A percentile compares a stretch with the other conserved stretches of the same genome.
Conservation (phyloP, 2,113 vertebrate genomes). For the Pheucticus melanocephalus region DNA sequence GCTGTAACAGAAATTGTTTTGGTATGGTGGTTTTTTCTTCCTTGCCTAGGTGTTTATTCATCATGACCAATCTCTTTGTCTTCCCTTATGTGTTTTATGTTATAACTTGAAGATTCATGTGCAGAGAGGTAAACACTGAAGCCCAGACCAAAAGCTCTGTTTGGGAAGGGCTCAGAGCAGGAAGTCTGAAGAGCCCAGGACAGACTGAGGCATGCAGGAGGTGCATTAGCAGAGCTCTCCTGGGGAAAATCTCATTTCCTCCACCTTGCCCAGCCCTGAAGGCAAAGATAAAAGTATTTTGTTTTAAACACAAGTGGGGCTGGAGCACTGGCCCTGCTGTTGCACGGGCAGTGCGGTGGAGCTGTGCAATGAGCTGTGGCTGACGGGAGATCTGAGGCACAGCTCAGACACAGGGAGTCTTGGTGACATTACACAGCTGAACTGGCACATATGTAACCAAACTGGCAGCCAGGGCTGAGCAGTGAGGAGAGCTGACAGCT, state of each 20-base stretch:
- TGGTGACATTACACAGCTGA: background rate
- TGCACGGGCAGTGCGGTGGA: background rate
- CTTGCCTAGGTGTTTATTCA: background rate
- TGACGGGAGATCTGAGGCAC: background rate
- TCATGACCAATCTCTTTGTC: background rate
- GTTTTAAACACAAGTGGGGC: background rate
- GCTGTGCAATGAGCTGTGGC: background rate
- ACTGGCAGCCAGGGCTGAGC: background rate
- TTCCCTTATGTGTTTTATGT: background rate
- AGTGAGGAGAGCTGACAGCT: background rate
- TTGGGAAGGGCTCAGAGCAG: background rate
- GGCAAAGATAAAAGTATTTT: background rate
- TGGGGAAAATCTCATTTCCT: background rate
- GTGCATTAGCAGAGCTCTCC: background rate
- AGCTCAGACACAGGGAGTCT: background rate
- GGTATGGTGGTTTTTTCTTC: background rate
- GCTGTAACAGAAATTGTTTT: background rate
- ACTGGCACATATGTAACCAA: background rate
- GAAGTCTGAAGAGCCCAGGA: background rate
- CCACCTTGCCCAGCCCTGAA: background rate
- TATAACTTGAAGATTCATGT: background rate
- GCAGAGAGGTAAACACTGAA: background rate
- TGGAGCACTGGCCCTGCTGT: background rate
- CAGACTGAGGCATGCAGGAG: background rate
- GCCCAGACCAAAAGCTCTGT: background rate